These are phyloP conservation scores for Pelusios castaneus DNA, from an alignment of 2,113 vertebrate species.

Conservation along the genomic window DNA sequence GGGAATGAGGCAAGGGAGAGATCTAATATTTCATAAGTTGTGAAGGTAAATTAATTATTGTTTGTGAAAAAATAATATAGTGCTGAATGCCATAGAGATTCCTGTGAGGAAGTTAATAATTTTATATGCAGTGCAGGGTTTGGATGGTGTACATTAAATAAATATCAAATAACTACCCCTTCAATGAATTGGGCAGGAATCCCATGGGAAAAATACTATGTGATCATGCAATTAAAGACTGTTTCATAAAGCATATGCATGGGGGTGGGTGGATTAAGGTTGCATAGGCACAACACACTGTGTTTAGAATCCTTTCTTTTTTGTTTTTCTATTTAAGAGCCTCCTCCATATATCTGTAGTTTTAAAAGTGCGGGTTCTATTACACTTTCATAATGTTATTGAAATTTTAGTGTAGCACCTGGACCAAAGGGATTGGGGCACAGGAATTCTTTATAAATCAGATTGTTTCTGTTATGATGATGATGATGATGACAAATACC, in stretches of 20 bases:
- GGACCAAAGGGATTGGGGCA: neutral
- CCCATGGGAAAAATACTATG: neutral
- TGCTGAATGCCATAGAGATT: too few relatives aligned
- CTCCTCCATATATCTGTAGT: neutral
- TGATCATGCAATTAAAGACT: neutral
- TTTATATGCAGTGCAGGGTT: neutral
- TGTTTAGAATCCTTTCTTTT: neutral
- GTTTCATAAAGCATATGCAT: rapidly evolving
- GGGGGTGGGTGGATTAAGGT: neutral
- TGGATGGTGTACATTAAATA: neutral
- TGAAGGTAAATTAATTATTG: too few relatives aligned
- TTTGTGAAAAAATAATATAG: too few relatives aligned
- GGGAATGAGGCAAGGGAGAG: too few relatives aligned
- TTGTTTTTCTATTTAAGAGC: neutral
- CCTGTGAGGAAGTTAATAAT: too few relatives aligned
- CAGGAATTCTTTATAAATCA: neutral
- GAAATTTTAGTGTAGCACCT: neutral
- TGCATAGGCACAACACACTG: neutral
- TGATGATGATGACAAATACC: neutral
- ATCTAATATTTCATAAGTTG: too few relatives aligned
- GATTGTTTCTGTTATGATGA: neutral
- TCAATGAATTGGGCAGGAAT: neutral
- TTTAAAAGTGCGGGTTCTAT: rapidly evolving
- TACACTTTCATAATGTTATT: neutral
- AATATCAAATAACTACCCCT: neutral